These are phyloP conservation scores for Hypselothyrea guttata DNA, from an alignment of 2,888 invertebrate genomes.

Conservation along the genomic window DNA sequence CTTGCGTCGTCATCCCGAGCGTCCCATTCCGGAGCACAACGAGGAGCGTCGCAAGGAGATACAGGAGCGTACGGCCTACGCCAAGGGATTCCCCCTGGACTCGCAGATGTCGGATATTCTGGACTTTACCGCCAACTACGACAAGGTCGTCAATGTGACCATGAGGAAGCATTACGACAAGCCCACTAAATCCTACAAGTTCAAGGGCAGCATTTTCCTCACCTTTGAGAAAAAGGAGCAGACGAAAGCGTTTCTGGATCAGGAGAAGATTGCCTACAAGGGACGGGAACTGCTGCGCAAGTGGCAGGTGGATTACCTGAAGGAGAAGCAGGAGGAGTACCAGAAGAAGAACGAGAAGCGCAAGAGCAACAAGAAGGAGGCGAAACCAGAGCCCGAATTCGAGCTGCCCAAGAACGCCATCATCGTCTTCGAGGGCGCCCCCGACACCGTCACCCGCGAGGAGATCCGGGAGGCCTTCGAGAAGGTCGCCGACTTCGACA, in stretches of 20 bases:
- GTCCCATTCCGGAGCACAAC: slow-evolving; percentile 90
- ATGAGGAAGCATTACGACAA: slow-evolving; percentile 86
- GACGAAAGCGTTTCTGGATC: slow-evolving; percentile 89
- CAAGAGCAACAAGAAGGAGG: slow-evolving; percentile 78
- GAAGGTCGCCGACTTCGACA: slow-evolving; percentile 80
- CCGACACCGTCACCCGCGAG: slow-evolving; percentile 86
- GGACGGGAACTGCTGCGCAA: slow-evolving; percentile 86
- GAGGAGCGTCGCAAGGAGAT: slow-evolving; percentile 92
- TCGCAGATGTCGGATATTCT: slow-evolving; percentile 87
- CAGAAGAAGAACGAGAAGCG: slow-evolving; percentile 84
- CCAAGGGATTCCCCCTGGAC: slow-evolving; percentile 92
- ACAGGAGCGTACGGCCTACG: slow-evolving; percentile 90
- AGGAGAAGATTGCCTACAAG: slow-evolving; percentile 87
- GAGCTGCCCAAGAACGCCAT: slow-evolving; percentile 89
- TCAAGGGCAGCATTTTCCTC: slow-evolving; percentile 96
- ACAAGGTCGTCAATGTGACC: slow-evolving; percentile 87
- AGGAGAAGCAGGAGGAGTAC: slow-evolving; percentile 87
- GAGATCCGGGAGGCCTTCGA: slow-evolving; percentile 88
- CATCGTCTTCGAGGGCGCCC: slow-evolving; percentile 86
- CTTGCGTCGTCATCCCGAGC: slow-evolving; percentile 87
- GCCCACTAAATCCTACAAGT: slow-evolving; percentile 85
- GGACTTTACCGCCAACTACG: slow-evolving; percentile 88
- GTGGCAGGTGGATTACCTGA: slow-evolving; percentile 88
- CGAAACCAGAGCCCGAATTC: slow-evolving; percentile 72
- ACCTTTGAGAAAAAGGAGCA: slow-evolving; percentile 92